These are phyloP conservation scores for Ailurus styani DNA, from an alignment of 2,113 vertebrate species.

Conservation along the genomic window DNA sequence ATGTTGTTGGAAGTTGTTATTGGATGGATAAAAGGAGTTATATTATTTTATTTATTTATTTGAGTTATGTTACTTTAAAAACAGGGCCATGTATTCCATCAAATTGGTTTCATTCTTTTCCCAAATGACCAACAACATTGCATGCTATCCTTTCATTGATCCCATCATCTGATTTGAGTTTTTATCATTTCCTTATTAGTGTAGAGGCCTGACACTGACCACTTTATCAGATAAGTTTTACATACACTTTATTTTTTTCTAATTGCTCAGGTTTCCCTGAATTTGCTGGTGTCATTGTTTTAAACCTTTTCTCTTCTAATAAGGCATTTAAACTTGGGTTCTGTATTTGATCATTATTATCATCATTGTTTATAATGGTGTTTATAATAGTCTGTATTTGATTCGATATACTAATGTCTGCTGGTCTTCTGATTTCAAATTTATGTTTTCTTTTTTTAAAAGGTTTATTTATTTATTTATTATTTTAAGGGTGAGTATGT, in stretches of 20 bases:
- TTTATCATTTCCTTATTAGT: neutral
- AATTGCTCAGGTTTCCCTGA: neutral
- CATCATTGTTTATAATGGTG: no score
- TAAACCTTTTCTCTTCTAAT: neutral
- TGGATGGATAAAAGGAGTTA: neutral
- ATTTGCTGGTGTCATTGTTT: neutral
- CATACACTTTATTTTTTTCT: neutral
- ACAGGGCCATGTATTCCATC: neutral
- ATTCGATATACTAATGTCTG: neutral
- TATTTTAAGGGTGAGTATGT: neutral
- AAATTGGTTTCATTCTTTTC: neutral
- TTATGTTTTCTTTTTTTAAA: neutral
- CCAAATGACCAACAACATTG: neutral
- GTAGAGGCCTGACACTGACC: neutral
- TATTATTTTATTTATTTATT: neutral
- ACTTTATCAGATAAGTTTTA: neutral
- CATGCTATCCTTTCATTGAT: neutral
- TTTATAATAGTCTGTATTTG: neutral
- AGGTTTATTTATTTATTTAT: neutral
- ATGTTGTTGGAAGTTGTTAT: neutral
- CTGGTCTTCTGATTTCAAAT: conserved; percentile 23
- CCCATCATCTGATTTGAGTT: neutral
- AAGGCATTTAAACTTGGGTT: neutral
- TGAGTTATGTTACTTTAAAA: neutral
- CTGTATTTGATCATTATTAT: neutral